These are phyloP conservation scores for Pristis pectinata DNA, from an alignment of 2,797 vertebrate species.

Conservation along the genomic window DNA sequence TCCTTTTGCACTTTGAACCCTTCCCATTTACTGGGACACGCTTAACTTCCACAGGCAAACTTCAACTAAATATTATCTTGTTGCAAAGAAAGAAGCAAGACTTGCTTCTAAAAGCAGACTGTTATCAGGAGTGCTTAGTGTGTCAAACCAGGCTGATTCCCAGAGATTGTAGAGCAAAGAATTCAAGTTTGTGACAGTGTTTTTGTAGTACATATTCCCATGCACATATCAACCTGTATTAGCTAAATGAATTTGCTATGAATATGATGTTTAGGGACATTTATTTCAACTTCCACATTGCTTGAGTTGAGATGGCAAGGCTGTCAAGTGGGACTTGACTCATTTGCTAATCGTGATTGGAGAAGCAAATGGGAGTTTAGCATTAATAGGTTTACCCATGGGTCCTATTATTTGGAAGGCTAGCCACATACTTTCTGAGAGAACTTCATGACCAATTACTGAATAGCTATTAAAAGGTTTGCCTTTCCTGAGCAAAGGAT, in stretches of 20 bases:
- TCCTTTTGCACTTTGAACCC: background rate
- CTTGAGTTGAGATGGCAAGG: background rate
- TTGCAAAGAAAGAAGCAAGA: background rate
- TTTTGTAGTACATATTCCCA: background rate
- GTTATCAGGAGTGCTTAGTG: background rate
- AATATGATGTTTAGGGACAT: background rate
- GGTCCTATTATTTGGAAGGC: background rate
- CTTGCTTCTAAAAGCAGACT: background rate
- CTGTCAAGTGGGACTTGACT: background rate
- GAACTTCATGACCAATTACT: background rate
- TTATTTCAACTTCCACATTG: constrained; percentile 15
- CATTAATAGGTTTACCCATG: background rate
- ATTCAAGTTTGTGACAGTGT: background rate
- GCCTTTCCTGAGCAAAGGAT: background rate
- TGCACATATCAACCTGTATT: background rate
- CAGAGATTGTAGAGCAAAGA: background rate
- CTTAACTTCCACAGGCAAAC: no score
- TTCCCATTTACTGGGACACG: background rate
- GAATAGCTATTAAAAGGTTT: background rate
- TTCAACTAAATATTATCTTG: background rate
- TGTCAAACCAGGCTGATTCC: background rate
- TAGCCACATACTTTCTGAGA: background rate
- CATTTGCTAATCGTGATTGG: background rate
- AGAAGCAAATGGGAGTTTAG: background rate
- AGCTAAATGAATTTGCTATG: background rate